phyloP scores from a whole-genome alignment of 2,888 invertebrate species.

The Entomobrya proxima region DNA sequence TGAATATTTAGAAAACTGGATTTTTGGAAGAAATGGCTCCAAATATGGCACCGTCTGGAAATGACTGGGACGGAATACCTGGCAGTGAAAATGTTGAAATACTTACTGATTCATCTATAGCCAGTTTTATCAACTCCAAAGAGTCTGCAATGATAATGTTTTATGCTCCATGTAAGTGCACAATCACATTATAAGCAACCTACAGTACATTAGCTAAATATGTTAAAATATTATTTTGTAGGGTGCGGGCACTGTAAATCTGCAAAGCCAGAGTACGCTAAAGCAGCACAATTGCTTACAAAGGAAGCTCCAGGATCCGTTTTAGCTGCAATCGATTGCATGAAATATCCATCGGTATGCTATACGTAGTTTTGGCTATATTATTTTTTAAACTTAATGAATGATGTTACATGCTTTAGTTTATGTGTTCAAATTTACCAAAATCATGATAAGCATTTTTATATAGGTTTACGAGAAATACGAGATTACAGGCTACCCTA shows the following conservation, averaged over 20 bases:
- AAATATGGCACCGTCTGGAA: slow-evolving; percentile 15
- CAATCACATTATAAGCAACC: background rate
- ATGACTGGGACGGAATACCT: slow-evolving; percentile 62
- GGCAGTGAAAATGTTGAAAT: slow-evolving; percentile 66
- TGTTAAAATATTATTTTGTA: slow-evolving; percentile 76
- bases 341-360: slow-evolving; percentile 62
- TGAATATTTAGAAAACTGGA: slow-evolving; percentile 69
- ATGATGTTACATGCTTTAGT: too few species aligned
- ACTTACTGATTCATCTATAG: slow-evolving; percentile 82
- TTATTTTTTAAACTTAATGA: background rate
- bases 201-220: background rate
- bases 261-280: slow-evolving; percentile 82
- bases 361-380: background rate
- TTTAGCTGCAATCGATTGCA: slow-evolving; percentile 82
- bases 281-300: slow-evolving; percentile 80
- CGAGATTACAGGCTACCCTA: slow-evolving; percentile 88
- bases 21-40: slow-evolving; percentile 64
- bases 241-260: slow-evolving; percentile 86
- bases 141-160: slow-evolving; percentile 86
- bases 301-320: slow-evolving; percentile 78
- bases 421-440: too few species aligned
- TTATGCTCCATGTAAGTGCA: slow-evolving; percentile 84
- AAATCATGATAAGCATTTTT: too few species aligned
- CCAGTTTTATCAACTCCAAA: slow-evolving; percentile 80
- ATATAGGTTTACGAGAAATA: slow-evolving; percentile 61